A percentile compares a stretch with the other conserved stretches of the same genome.
Evolutionary conservation across 1,140 invertebrate species (phyloP).

Genomic region (Spodoptera frugiperda): DNA sequence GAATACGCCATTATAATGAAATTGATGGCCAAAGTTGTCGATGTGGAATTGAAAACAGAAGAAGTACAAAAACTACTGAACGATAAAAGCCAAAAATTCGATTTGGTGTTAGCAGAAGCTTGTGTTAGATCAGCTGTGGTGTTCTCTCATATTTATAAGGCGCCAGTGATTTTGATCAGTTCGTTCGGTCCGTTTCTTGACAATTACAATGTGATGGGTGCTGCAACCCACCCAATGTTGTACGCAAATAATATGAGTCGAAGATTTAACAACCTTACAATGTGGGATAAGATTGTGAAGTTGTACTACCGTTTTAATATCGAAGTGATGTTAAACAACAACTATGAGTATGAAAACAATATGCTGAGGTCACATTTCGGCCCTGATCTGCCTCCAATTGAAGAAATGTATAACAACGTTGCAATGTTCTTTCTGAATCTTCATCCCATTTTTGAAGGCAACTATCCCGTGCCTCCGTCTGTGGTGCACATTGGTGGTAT

Average conservation of each 20-base stretch:
- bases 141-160: constrained; percentile 55
- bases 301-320: constrained; percentile 49
- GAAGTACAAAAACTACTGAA: constrained; percentile 56
- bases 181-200: constrained; percentile 58
- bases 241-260: constrained; percentile 73
- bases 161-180: constrained; percentile 33
- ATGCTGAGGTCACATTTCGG: too few relatives aligned
- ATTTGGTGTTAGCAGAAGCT: constrained; percentile 69
- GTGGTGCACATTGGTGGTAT: constrained; percentile 80
- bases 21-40: constrained; percentile 44
- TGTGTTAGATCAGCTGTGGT: constrained; percentile 56
- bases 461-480: constrained; percentile 74
- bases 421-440: constrained; percentile 85
- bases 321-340: constrained; percentile 47
- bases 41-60: constrained; percentile 53
- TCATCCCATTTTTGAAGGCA: constrained; percentile 76
- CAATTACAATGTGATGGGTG: constrained; percentile 70
- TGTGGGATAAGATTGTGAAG: constrained; percentile 64
- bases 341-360: constrained; percentile 29
- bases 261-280: constrained; percentile 56
- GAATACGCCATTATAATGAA: too few relatives aligned
- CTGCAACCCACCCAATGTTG: constrained; percentile 76
- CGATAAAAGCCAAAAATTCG: constrained; percentile 58
- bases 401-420: constrained; percentile 73
- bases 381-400: too few relatives aligned